Base-by-base conservation (phyloP, 2,113 vertebrate genomes). In the Nerophis lumbriciformis region DNA sequence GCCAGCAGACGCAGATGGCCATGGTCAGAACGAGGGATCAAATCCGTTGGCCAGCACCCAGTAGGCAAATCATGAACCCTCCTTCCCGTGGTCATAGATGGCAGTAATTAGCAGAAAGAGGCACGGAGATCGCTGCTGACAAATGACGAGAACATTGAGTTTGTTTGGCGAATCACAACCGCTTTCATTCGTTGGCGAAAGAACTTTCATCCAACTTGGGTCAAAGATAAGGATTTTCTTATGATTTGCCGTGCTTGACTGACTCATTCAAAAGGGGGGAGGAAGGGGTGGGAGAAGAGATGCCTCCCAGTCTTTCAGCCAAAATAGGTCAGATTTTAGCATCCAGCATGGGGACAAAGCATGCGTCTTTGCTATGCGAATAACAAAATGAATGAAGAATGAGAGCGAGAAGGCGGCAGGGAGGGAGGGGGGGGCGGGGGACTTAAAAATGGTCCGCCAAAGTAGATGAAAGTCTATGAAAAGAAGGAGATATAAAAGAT, bases 1-100 rank as follows among this genome's bases (percentile, higher is more conserved):
- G 75, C 83, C 83, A 79, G 70, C 61, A 71, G 72, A 77, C 77
- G 76, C 85, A 86, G 85, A 84, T 85, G 84, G 84, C 75, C 45
- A 1, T 48, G 71, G 73, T 68, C 83, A 71, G 69, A 82, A 81
- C 75, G 42, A 63, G 62, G 75, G 78, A 84, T 83, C 82, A 85
- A 79, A 82, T 85, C 77, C 63, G 36, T 56, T 81, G 81, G 82
- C 84, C 63, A 38, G 77, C 82, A 79, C 80, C 85, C 82, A 83
- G 53, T 79, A 78, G 81, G 73, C 73, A 80, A 83, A 77, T 81
- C 61, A 65, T 63, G 73, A 85, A 73, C 73, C 66, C 63, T 62
- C 69, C 64, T 66, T 65, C 65, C 69, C 55, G 5, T 57, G 75
- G 76, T 71, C 76, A 68, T 71, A 60, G 52, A 69, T 28, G 9